Evolutionary conservation across 2,888 invertebrate species (phyloP).

Genomic region (Drosophila anomalata): DNA sequence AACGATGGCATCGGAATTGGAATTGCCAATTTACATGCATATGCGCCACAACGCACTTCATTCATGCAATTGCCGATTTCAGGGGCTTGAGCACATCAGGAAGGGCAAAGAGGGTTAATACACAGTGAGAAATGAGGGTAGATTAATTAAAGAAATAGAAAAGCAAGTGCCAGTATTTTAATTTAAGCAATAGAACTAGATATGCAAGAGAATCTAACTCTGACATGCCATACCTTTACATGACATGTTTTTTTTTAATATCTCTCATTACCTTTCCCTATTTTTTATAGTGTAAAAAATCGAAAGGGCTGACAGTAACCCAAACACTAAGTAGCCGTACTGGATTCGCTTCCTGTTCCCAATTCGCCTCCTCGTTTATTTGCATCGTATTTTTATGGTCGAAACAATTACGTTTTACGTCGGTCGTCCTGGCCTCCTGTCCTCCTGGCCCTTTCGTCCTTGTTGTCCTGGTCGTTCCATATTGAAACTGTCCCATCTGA

Average conservation of each 20-base stretch:
- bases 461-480: constrained; percentile 3
- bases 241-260: background rate
- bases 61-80: constrained; percentile 64
- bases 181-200: too few relatives aligned
- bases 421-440: constrained; percentile 10
- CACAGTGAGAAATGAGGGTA: background rate
- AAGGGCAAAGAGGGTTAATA: background rate
- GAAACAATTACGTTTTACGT: constrained; percentile 68
- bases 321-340: constrained; percentile 64
- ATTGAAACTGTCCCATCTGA: constrained; percentile 5
- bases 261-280: background rate
- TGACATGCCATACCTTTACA: background rate
- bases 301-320: constrained; percentile 34
- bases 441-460: background rate
- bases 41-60: constrained; percentile 73
- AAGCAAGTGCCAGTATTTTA: background rate
- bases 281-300: background rate
- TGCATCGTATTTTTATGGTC: constrained; percentile 51
- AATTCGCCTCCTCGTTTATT: constrained; percentile 33
- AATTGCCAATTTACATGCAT: constrained; percentile 76
- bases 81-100: background rate
- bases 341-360: constrained; percentile 5
- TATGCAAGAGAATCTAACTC: too few relatives aligned
- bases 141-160: background rate
- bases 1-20: constrained; percentile 53